Conservation (phyloP, 2,113 vertebrate genomes). For the Zapus hudsonius region DNA sequence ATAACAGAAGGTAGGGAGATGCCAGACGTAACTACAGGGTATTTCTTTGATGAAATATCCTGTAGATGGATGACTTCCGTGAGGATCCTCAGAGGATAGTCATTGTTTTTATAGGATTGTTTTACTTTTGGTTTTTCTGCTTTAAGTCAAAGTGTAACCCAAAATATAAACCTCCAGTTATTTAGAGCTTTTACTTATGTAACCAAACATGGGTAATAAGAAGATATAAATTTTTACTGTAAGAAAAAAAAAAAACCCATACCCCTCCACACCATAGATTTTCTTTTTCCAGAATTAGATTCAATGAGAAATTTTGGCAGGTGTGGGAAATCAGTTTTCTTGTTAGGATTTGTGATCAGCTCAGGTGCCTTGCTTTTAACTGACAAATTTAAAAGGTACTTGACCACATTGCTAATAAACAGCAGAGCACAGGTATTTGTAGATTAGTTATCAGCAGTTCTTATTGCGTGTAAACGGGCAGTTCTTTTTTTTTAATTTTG, state of each 20-base stretch:
- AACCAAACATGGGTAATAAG: neutral
- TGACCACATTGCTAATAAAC: neutral
- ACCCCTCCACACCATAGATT: neutral
- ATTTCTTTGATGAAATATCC: conserved; percentile 72
- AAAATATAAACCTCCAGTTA: neutral
- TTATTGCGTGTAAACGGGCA: conserved; percentile 49
- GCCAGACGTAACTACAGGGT: conserved; percentile 52
- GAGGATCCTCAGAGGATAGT: conserved; percentile 72
- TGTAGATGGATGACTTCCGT: conserved; percentile 55
- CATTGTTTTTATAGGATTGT: conserved; percentile 67
- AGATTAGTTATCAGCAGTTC: conserved; percentile 11
- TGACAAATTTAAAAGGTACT: neutral
- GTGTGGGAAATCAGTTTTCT: neutral
- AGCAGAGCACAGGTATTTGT: neutral
- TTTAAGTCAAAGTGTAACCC: conserved; percentile 26
- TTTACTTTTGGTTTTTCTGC: conserved; percentile 48
- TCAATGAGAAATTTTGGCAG: conserved; percentile 29
- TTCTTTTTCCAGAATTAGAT: conserved; percentile 3
- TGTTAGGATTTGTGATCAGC: neutral
- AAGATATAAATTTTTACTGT: neutral
- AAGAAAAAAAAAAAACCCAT: neutral
- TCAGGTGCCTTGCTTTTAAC: conserved; percentile 27
- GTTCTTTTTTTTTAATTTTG: conserved; percentile 42
- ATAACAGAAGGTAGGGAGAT: conserved; percentile 84
- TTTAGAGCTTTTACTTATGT: conserved; percentile 6